Base-by-base conservation (phyloP, 2,888 invertebrate genomes). In the Hirtodrosophila trivittata region DNA sequence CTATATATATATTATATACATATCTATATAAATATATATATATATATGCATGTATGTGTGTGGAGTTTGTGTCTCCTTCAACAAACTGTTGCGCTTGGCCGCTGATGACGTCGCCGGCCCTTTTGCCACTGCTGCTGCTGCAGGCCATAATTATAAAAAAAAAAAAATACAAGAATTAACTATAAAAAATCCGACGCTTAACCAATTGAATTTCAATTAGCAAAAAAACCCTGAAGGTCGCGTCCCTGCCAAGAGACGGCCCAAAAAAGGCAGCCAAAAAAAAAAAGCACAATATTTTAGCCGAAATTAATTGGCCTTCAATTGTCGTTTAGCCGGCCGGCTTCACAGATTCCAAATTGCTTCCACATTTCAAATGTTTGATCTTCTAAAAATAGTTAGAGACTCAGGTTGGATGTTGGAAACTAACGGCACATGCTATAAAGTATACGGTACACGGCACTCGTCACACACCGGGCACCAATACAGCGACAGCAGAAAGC, bases 11-110 rank as follows among this genome's bases (percentile, higher is more conserved):
- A 28, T 28, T 4, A 9, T 28, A 28, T 28, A 18, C n/a, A 35
- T 35, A 54, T 47, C 51, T 56, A 28, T 41, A 25, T 57, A 37
- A 69, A 50, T 60, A 69, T 66, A 30, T 38, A 14, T 60, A 32
- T n/a, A 41, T 66, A 55, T 56, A 21, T 58, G 18, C 45, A 37
- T 55, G 41, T 43, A 12, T 60, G 35, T 50, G 28, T 54, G 25
- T 35, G 26, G 59, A 58, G 67, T 54, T 38, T 73, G 56, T 64
- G 72, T 63, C 74, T 78, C 85, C 87, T 87, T 75, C 73, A 69
- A 75, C 87, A 87, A 88, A 85, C 83, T 82, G 87, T 83, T 85
- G 80, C 87, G 65, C 71, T 70, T 75, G 50, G 51, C 45, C 58
- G 75, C 63, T 62, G 74, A 75, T 75, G 75, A 78, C 78, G 75